A percentile compares a stretch with the other conserved stretches of the same genome.
Conservation (phyloP, 53 echinoderm and acorn worm species). For the Patiria pectinifera region DNA sequence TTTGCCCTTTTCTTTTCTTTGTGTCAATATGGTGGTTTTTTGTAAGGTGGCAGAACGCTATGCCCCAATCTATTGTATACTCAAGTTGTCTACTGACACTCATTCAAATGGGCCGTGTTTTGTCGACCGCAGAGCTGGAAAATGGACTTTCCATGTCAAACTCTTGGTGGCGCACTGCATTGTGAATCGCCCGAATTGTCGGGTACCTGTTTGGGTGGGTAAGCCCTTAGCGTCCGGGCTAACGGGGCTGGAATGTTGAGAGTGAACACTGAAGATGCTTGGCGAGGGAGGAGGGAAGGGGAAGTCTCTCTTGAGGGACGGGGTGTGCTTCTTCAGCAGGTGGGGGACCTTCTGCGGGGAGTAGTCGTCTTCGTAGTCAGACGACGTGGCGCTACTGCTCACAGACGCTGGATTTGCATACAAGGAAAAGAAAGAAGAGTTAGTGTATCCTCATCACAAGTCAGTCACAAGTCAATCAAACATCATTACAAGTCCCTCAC, state of each 20-base stretch:
- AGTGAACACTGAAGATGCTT: conserved; percentile 74
- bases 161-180: too few species aligned
- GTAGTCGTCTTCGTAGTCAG: conserved; percentile 54
- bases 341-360: conserved; percentile 56
- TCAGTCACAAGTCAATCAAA: too few species aligned
- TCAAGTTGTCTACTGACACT: too few species aligned
- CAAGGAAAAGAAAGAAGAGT: background rate
- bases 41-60: too few species aligned
- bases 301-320: conserved; percentile 23
- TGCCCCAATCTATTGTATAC: too few species aligned
- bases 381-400: conserved; percentile 55
- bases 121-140: background rate
- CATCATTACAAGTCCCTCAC: too few species aligned
- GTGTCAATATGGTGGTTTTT: too few species aligned
- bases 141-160: too few species aligned
- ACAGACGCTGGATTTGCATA: conserved; percentile 29
- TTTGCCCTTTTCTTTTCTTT: too few species aligned
- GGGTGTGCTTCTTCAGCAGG: conserved; percentile 33
- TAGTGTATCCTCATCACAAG: too few species aligned
- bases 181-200: too few species aligned
- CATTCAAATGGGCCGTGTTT: too few species aligned
- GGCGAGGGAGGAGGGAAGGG: conserved; percentile 81
- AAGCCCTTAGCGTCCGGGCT: conserved; percentile 9
- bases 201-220: conserved; percentile 3
- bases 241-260: conserved; percentile 64